Evolutionary conservation across 2,113 vertebrate species (phyloP), one percentile per base, ranked within the genome.

Genomic region (Climacteris rufus): DNA sequence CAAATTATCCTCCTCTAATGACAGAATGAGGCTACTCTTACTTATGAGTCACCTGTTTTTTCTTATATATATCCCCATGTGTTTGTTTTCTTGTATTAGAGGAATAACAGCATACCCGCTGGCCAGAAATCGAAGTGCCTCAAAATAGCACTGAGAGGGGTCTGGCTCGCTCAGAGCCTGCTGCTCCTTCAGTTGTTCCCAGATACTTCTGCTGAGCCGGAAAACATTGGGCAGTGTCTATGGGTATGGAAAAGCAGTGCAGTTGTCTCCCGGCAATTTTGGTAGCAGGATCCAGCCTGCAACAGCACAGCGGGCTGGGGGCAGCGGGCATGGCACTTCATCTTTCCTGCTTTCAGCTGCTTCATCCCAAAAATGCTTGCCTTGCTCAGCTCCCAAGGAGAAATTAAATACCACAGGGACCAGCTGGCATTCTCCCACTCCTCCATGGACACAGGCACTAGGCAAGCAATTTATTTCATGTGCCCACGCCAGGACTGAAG

Each of bases 11-110:
- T 75, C 72, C 69, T 64, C 94, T 96, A 93, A 96, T 92, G 95
- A 94, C 95, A 97, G 95, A 96, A 93, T 95, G 95, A 80, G 76
- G 95, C 83, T 94, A 15, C 89, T 97, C 96, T 94, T 91, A 68
- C 45, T 96, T 96, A 86, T 89, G 83, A 97, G 94, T 92, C 94
- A 95, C 95, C 91, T 96, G 63, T 60, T 94, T 84, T 83, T 78
- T 92, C 42, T 54, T 60, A 78, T 63, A 76, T 89, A 47, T 93
- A 69, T 95, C 78, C 81, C 78, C 89, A 60, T 57, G 65, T 89
- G 89, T 89, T 87, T 89, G 45, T 93, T 92, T 87, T 70, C 87
- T 69, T 70, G 7, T 54, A 66, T 70, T 76, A 77, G 66, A 94
- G 69, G 59, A 96, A 42, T 93, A 82, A 65, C 69, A 83, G 64